Evolutionary conservation across 2,888 invertebrate genomes (phyloP), one percentile per base, ranked within the genome.

Genomic region (Thumatha senex): DNA sequence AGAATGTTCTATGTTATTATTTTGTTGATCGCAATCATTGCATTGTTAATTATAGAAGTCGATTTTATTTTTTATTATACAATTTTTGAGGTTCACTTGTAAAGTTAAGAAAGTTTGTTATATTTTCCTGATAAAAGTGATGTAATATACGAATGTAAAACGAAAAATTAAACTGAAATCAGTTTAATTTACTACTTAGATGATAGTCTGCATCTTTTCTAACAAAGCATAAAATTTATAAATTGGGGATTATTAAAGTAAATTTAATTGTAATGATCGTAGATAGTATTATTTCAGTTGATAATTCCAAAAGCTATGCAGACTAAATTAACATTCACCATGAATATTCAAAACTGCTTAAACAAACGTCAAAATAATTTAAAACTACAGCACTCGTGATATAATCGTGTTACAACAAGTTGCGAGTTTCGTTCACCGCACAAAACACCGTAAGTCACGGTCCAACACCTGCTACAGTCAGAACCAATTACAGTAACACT

Each of bases 391-490:
- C 50, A 51, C 56, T 46, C 57, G 49, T 55, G 62, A 63, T 61
- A 55, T 62, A 64, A 62, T 65, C 45, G 48, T 41, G 53, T 61
- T 58, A 65, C 60, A 53, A 54, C 61, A 59, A 66, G 61, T 59
- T 51, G 48, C 10, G 57, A 64, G 54, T 55, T 54, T 24, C 43
- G 63, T 51, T 66, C 61, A 60, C 65, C 59, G 58, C 61, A 57
- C 56, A 54, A 61, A 74, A 77, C 70, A 61, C 63, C 72, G 78
- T 82, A 80, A 82, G 80, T 84, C 83, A 79, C 74, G 61, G 67
- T 71, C 67, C 72, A 69, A 69, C 89, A 89, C 88, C 88, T 89
- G 88, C 78, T 82, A 76, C 79, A 78, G 77, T 83, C 79, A 66
- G 64, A 82, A 85, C 82, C 85, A 84, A 86, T 85, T 86, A 85